These are phyloP conservation scores for Stegana nigrithorax DNA, from an alignment of 2,888 invertebrate genomes.

Conservation along the genomic window DNA sequence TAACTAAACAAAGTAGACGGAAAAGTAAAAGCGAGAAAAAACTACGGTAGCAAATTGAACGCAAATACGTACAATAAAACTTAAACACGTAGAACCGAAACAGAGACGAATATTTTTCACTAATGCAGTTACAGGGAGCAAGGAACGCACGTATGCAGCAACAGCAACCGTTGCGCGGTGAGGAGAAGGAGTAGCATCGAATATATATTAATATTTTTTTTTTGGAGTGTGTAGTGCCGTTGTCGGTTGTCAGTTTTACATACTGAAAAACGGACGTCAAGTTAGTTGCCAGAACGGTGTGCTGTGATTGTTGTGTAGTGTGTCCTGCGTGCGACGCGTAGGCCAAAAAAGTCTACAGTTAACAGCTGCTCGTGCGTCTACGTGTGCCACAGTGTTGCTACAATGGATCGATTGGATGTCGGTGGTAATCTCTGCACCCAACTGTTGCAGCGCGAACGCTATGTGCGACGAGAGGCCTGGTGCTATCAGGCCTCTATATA, in stretches of 20 bases:
- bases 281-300: background rate
- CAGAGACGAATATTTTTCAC: background rate
- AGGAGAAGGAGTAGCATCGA: slow-evolving; percentile 21
- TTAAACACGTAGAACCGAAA: slow-evolving; percentile 2
- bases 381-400: too few relatives aligned
- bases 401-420: slow-evolving; percentile 8
- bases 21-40: too few relatives aligned
- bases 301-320: background rate
- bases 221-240: too few relatives aligned
- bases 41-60: too few relatives aligned
- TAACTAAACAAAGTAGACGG: too few relatives aligned
- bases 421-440: slow-evolving; percentile 38
- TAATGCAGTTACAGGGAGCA: slow-evolving; percentile 17
- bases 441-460: slow-evolving; percentile 36
- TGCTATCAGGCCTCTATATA: slow-evolving; percentile 41
- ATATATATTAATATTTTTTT: background rate
- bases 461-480: background rate
- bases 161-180: slow-evolving; percentile 23
- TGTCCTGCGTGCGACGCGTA: background rate
- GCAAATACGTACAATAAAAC: background rate
- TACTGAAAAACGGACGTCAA: too few relatives aligned
- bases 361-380: too few relatives aligned
- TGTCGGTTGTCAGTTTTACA: too few relatives aligned
- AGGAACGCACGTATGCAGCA: slow-evolving; percentile 24
- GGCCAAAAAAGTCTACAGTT: too few relatives aligned